phyloP scores from a whole-genome alignment of 2,888 invertebrate genomes.

The Timema cristinae region DNA sequence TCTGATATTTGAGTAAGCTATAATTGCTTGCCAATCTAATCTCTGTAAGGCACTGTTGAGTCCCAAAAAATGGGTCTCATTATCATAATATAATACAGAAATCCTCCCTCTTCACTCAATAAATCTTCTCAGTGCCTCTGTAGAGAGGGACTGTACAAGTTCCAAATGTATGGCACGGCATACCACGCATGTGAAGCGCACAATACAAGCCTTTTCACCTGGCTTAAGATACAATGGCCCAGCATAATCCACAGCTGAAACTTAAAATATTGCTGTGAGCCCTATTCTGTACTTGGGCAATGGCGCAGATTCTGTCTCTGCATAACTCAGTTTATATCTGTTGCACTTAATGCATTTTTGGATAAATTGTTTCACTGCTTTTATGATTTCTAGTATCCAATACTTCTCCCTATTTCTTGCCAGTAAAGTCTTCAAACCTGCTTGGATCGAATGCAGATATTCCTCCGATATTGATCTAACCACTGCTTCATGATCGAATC shows the following conservation, averaged over 20 bases:
- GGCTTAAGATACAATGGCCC: neutral
- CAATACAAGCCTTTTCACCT: neutral
- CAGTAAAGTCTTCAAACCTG: neutral
- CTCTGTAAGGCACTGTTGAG: neutral
- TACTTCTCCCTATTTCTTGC: neutral
- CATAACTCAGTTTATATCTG: too few species aligned
- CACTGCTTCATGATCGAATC: neutral
- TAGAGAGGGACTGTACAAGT: neutral
- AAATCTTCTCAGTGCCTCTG: neutral
- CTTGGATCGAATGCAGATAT: neutral
- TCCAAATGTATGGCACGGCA: too few species aligned
- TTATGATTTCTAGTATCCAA: neutral
- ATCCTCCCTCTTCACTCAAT: neutral
- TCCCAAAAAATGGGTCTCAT: neutral
- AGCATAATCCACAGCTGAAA: neutral
- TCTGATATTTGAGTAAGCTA: neutral
- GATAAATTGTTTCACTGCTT: neutral
- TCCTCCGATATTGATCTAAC: neutral
- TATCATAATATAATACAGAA: neutral
- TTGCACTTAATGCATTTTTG: neutral
- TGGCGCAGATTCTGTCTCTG: too few species aligned
- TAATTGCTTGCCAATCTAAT: neutral
- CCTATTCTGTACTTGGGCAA: too few species aligned
- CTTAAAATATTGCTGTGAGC: too few species aligned
- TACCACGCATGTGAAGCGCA: too few species aligned